phyloP scores from a whole-genome alignment of 2,888 invertebrate species.

The Cosmia trapezina region DNA sequence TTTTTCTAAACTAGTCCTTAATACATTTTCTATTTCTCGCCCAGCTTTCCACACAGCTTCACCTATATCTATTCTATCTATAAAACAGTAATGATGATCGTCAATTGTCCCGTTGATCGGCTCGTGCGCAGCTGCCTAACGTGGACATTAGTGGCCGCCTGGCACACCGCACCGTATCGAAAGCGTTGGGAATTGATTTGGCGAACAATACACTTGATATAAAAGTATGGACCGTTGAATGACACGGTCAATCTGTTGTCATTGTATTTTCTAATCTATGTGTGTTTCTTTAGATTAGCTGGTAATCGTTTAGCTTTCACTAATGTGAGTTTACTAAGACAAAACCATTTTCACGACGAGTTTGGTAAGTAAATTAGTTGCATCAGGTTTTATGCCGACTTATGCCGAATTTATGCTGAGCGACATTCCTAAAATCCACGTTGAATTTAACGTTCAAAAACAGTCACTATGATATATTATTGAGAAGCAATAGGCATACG shows the following conservation, averaged over 20 bases:
- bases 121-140: constrained; percentile 61
- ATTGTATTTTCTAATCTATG: constrained; percentile 18
- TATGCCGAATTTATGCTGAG: neutral
- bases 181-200: constrained; percentile 39
- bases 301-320: constrained; percentile 5
- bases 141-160: constrained; percentile 43
- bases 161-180: constrained; percentile 59
- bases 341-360: neutral
- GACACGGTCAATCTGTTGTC: neutral
- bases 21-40: neutral
- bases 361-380: neutral
- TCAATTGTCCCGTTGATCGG: constrained; percentile 63
- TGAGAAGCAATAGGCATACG: too few relatives aligned
- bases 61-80: constrained; percentile 20
- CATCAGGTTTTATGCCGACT: neutral
- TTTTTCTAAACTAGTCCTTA: neutral
- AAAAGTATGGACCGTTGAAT: constrained; percentile 1
- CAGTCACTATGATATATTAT: neutral
- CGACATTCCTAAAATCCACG: neutral
- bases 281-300: neutral
- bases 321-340: neutral
- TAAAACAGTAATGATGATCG: constrained; percentile 60
- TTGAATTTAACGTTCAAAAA: neutral
- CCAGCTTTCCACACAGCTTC: constrained; percentile 38
- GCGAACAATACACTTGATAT: constrained; percentile 19